Percentiles rank a stretch among this genome's conserved stretches.
These are phyloP conservation scores for Chelon auratus DNA, from an alignment of 2,797 vertebrate species.

Conservation along the genomic window DNA sequence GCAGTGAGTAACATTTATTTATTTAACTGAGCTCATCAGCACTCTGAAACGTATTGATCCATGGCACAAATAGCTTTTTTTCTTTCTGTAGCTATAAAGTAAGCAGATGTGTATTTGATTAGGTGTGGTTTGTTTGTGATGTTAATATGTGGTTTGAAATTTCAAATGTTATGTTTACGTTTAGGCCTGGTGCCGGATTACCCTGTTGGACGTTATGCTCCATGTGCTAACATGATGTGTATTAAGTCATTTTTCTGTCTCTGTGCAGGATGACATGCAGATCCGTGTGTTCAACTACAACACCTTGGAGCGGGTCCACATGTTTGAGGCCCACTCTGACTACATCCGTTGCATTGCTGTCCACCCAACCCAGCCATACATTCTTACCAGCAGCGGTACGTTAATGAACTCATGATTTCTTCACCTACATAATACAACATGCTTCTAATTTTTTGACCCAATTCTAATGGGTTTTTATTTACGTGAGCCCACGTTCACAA, in stretches of 20 bases:
- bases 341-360: slow-evolving; percentile 99
- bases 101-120: neutral
- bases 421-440: neutral
- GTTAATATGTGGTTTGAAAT: neutral
- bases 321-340: slow-evolving; percentile 99
- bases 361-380: slow-evolving; percentile 98
- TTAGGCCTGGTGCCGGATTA: neutral
- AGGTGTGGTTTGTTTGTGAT: neutral
- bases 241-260: neutral
- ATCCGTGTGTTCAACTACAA: slow-evolving; percentile 99
- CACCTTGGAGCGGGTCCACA: slow-evolving; percentile 96
- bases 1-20: slow-evolving; percentile 86
- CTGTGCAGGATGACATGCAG: slow-evolving; percentile 96
- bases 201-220: neutral
- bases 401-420: neutral
- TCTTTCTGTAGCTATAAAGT: neutral
- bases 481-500: neutral
- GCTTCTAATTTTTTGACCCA: neutral
- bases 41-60: neutral
- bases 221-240: neutral
- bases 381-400: slow-evolving; percentile 97
- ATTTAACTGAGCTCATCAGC: neutral
- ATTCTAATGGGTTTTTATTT: neutral
- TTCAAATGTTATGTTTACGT: neutral
- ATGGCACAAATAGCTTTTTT: neutral